Evolutionary conservation across 2,888 invertebrate genomes (phyloP), one percentile per base, ranked within the genome.

Genomic region (Mimas tiliae): DNA sequence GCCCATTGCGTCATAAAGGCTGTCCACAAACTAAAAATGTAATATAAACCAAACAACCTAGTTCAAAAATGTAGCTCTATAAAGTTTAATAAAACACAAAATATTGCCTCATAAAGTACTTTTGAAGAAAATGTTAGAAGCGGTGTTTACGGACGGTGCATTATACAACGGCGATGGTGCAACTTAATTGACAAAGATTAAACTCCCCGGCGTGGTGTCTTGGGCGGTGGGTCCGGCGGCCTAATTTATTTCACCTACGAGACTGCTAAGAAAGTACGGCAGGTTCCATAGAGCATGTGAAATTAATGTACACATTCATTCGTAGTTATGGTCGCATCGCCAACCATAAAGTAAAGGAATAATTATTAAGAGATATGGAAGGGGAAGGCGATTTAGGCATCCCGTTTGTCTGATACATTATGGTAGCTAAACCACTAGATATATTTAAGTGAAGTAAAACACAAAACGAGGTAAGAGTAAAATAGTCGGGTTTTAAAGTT

Each of bases 141-240:
- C 65, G 62, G 69, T 65, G 68, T 72, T 68, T 74, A 71, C 74
- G 67, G 63, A 63, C 38, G 51, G 53, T 33, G 67, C 45, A 58
- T 65, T 69, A 65, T 51, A n/a, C n/a, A n/a, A n/a, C n/a, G n/a
- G n/a, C n/a, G n/a, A n/a, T n/a, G 68, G 69, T 67, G 66, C 58
- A 66, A 72, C 74, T 75, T 77, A 79, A 80, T 81, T 77, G 72
- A 71, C 71, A 72, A 75, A 77, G 76, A 80, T 77, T 76, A 78
- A 75, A 74, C 72, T 72, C 69, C 68, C 16, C 9, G 50, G 58
- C 38, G 11, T 42, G 19, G 38, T 58, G 19, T 58, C 34, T 69
- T 0, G 45, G 72, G 73, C 69, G 72, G 72, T 71, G 68, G 67
- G 73, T 72, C 78, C 75, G 34, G 11, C 38, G 38, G 27, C 19